Conservation (phyloP, 2,888 invertebrate species). For the Ophion ellenae region DNA sequence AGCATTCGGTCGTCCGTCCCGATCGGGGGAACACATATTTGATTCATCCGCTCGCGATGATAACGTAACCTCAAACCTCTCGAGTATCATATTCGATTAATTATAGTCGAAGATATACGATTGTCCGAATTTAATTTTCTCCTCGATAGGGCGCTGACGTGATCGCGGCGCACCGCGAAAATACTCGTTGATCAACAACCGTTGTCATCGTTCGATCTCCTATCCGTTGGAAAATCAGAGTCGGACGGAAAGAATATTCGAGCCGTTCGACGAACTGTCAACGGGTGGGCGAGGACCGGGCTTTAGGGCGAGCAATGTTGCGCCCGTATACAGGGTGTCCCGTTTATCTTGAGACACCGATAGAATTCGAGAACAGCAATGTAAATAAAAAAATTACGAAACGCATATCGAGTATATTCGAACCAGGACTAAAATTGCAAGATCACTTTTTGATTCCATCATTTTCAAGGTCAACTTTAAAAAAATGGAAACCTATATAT, state of each 20-base stretch:
- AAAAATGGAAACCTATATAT: background rate
- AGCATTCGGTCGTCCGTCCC: background rate
- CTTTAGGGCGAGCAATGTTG: background rate
- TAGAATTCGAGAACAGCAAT: background rate
- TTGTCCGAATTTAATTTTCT: background rate
- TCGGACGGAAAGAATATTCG: background rate
- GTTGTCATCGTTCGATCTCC: constrained; percentile 5
- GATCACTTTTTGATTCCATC: no score
- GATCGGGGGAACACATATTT: background rate
- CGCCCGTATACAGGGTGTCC: background rate
- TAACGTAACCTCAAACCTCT: constrained; percentile 22
- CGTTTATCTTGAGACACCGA: background rate
- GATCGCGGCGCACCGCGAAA: background rate
- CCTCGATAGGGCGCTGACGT: background rate
- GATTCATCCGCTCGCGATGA: background rate
- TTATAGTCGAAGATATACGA: constrained; percentile 1
- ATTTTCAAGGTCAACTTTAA: background rate
- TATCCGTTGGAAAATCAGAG: constrained; percentile 11
- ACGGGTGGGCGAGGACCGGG: background rate
- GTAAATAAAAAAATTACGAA: background rate
- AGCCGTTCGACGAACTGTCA: background rate
- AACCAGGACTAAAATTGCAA: no score
- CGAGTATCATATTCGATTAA: constrained; percentile 32
- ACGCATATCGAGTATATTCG: no score
- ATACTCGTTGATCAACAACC: constrained; percentile 15